These are phyloP conservation scores for Scortum barcoo DNA, from an alignment of 2,113 vertebrate genomes.

Conservation along the genomic window DNA sequence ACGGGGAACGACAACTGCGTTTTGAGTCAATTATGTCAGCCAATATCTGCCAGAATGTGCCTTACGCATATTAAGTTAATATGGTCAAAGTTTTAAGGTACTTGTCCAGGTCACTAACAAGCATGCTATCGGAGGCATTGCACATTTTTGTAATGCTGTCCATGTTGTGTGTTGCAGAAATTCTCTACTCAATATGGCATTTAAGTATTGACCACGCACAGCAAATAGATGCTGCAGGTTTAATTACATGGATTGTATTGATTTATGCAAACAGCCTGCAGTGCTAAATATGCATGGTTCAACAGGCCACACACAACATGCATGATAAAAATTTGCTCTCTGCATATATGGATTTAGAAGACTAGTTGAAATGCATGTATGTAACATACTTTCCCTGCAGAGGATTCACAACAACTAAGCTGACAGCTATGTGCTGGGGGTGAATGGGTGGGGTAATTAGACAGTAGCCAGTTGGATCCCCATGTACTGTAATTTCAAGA, in stretches of 20 bases:
- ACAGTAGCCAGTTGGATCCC: conserved; percentile 57
- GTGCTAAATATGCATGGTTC: conserved; percentile 46
- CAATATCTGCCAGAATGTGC: conserved; percentile 32
- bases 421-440: conserved; percentile 57
- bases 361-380: conserved; percentile 63
- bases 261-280: conserved; percentile 73
- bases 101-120: not conserved
- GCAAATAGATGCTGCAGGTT: conserved; percentile 57
- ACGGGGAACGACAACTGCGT: conserved; percentile 29
- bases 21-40: conserved; percentile 51
- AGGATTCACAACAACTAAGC: conserved; percentile 25
- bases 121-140: not conserved
- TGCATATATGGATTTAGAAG: conserved; percentile 51
- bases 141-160: conserved; percentile 1
- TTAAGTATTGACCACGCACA: conserved; percentile 40
- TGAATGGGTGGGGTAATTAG: conserved; percentile 59
- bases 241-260: conserved; percentile 71
- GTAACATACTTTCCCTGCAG: conserved; percentile 18
- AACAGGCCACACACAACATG: conserved; percentile 54
- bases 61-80: conserved; percentile 21
- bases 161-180: conserved; percentile 12
- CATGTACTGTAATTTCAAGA: conserved; percentile 56
- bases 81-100: conserved; percentile 4
- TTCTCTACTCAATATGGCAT: conserved; percentile 22
- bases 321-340: conserved; percentile 52